phyloP scores from a whole-genome alignment of 2,888 invertebrate species.

The Diaphora mendica region DNA sequence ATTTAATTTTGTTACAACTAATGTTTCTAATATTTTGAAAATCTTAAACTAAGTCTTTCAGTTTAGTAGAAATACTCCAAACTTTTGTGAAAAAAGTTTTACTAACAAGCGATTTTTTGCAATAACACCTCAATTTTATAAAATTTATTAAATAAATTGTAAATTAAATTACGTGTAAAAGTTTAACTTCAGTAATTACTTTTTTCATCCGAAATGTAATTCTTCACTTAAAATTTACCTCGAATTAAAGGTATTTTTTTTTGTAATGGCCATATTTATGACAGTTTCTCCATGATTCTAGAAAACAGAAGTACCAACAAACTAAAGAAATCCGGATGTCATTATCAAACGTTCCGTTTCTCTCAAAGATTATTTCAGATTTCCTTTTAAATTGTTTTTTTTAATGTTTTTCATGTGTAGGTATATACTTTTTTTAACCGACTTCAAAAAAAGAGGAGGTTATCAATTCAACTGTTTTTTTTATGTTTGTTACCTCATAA shows the following conservation, averaged over 20 bases:
- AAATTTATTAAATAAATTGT: no score
- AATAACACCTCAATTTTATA: no score
- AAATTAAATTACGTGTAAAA: background rate
- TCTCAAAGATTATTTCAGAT: slow-evolving; percentile 24
- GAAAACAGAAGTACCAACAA: slow-evolving; percentile 67
- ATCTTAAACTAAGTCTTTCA: background rate
- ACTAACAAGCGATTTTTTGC: background rate
- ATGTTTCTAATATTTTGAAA: background rate
- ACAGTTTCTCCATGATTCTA: slow-evolving; percentile 76
- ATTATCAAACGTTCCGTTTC: slow-evolving; percentile 53
- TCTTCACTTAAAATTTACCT: slow-evolving; percentile 3
- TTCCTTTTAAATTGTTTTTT: no score
- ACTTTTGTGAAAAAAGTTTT: background rate
- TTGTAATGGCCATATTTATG: slow-evolving; percentile 58
- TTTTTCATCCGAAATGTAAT: background rate
- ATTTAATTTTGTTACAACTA: background rate
- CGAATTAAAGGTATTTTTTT: background rate
- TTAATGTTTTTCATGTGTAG: no score
- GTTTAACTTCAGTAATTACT: background rate
- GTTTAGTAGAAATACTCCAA: background rate
- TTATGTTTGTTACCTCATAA: no score
- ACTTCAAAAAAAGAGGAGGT: no score
- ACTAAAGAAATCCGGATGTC: slow-evolving; percentile 59
- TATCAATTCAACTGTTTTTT: no score
- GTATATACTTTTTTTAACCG: no score